Evolutionary conservation across 1,140 invertebrate genomes (phyloP), one percentile per base, ranked within the genome.

Genomic region (Rhynchophorus ferrugineus): DNA sequence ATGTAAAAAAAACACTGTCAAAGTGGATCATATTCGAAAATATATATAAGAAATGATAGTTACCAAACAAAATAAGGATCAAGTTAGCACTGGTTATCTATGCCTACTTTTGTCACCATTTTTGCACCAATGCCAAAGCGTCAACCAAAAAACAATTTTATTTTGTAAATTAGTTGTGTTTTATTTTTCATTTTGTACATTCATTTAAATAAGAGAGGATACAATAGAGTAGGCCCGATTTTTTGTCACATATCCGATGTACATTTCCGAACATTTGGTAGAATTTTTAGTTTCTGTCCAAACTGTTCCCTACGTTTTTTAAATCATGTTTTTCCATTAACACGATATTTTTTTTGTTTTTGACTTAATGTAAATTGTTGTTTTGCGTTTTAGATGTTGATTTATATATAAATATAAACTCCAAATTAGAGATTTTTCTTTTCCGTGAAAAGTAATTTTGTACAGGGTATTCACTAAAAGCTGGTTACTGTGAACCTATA

Each of bases 81-180:
- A n/a, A 21, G 34, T 38, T 48, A 48, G 45, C 19, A 48, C 9
- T 6, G 35, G 18, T 34, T 36, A 37, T 48, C 45, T 22, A 16
- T 19, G 36, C 38, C 45, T 38, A 39, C 19, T 38, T 48, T 48
- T 48, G 45, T 48, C 45, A 48, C 45, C 36, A 29, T 38, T 20
- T n/a, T 37, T 48, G 45, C 45, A 48, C 45, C 17, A 48, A 35
- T 46, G 17, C 44, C 44, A 36, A 46, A 35, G 44, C 44, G 24
- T 14, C 24, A 46, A 21, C 44, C 24, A 46, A 33, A 24, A 22
- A 9, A n/a, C n/a, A n/a, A 35, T 17, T 48, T 48, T 48, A 48
- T 38, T 29, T 48, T 48, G 34, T 46, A 35, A 35, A 46, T 14
- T 46, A 36, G 29, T 35, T 35, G 34, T 46, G 20, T 46, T 46